These are phyloP conservation scores for Felis catus DNA, from an alignment of 2,113 vertebrate genomes.

Conservation along the genomic window DNA sequence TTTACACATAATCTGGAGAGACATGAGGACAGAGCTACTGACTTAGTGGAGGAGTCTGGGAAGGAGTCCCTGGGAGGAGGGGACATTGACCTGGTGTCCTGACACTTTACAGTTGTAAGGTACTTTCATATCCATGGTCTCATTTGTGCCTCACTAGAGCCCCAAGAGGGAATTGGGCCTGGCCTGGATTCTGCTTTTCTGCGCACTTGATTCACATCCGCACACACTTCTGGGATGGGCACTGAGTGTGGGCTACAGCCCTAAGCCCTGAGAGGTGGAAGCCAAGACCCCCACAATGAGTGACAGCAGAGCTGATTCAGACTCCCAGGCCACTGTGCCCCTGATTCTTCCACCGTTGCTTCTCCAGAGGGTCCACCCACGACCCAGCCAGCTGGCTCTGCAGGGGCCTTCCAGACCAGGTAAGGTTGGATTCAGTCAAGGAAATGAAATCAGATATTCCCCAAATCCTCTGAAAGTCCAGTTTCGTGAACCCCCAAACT, in stretches of 20 bases:
- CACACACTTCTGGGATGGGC: not conserved
- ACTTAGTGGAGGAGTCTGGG: not conserved
- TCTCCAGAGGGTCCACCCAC: not conserved
- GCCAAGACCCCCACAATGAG: not conserved
- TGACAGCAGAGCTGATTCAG: not conserved
- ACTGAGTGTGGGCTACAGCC: not conserved
- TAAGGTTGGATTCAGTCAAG: not conserved
- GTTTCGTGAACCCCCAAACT: not conserved
- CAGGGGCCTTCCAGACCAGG: no score
- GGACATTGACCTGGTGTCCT: no score
- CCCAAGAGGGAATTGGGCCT: not conserved
- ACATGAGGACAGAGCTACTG: not conserved
- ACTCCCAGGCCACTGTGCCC: not conserved
- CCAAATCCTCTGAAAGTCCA: not conserved
- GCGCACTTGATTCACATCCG: not conserved
- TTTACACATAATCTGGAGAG: not conserved
- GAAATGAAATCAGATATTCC: not conserved
- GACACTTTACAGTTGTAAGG: not conserved
- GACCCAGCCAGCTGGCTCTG: not conserved
- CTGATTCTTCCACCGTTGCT: not conserved
- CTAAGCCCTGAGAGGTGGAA: not conserved
- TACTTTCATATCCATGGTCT: not conserved
- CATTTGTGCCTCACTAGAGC: not conserved
- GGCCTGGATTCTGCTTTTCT: not conserved
- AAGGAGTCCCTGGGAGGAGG: not conserved